Evolutionary conservation across 2,797 vertebrate species (phyloP), one percentile per base, ranked within the genome.

Genomic region (Holocentrus rufus): DNA sequence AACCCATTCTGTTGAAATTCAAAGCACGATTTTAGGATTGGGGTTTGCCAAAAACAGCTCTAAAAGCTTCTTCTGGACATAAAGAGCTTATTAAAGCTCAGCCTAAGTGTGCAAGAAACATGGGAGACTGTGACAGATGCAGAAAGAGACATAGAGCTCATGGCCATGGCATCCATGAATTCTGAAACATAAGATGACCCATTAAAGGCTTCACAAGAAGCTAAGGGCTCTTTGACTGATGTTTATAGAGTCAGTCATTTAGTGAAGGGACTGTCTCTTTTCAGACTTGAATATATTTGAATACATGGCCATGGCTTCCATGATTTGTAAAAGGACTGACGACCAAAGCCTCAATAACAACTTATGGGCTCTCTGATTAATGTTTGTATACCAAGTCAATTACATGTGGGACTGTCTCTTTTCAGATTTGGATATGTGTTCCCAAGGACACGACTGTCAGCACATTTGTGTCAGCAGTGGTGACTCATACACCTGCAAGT

Each of bases 381-480:
- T 49, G 44, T 20, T n/a, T 18, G 18, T 11, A 31, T 10, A 23
- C 25, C 13, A 56, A 30, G 17, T 25, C 34, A 42, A n/a, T 60
- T 6, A 60, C 20, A 60, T 31, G n/a, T 42, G n/a, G n/a, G 11
- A 44, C 7, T 72, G 30, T 77, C 25, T 81, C 14, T 62, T 77
- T 69, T 27, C 82, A 93, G 91, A 82, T 68, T 7, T 31, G 42
- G 87, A 91, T 65, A 23, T 25, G 56, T 95, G 92, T 59, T 75
- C 68, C 0, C 74, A 84, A 0, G 85, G 85, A 53, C 92, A 94
- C 0, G 76, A 89, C 49, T 94, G 94, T 2, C 85, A 93, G 69
- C 94, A 94, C 49, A 17, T 92, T 69, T 95, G 93, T 0, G 75
- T 92, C 72, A 88, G 77, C 0, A 87, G 72, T 3, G 77, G 31